Percentiles rank a stretch among this genome's conserved stretches.
Conservation (phyloP, 1,140 invertebrate species). For the Drosophila yakuba region DNA sequence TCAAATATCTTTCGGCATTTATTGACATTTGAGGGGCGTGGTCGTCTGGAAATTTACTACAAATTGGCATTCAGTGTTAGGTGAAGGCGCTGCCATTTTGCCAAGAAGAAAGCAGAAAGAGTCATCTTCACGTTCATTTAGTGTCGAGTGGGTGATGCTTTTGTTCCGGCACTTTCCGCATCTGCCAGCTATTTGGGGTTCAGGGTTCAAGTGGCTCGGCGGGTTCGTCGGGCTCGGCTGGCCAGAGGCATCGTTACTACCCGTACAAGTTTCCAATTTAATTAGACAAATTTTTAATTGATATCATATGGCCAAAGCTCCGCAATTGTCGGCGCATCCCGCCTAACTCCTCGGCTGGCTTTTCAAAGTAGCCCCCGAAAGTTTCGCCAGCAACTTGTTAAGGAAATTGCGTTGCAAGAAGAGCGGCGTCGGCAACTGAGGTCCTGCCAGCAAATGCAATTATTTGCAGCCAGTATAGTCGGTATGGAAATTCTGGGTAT, state of each 20-base stretch:
- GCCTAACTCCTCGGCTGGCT: slow-evolving; percentile 11
- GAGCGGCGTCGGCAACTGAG: slow-evolving; percentile 4
- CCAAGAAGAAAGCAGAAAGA: slow-evolving; percentile 5
- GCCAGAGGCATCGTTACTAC: slow-evolving; percentile 65
- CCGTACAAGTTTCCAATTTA: slow-evolving; percentile 75
- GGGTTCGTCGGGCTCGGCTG: slow-evolving; percentile 40
- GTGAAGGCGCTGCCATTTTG: slow-evolving; percentile 11
- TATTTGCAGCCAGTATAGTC: slow-evolving; percentile 43
- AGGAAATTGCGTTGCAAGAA: slow-evolving; percentile 49
- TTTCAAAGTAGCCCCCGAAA: slow-evolving; percentile 57
- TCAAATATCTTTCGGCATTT: slow-evolving; percentile 73
- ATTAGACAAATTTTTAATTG: slow-evolving; percentile 84
- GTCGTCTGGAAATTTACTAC: slow-evolving; percentile 74
- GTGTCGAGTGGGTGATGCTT: slow-evolving; percentile 59
- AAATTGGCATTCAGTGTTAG: slow-evolving; percentile 68
- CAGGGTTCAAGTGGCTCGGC: slow-evolving; percentile 69
- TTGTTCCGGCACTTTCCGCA: slow-evolving; percentile 24
- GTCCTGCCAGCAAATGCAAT: slow-evolving; percentile 54
- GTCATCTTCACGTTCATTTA: slow-evolving; percentile 64
- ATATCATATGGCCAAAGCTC: slow-evolving; percentile 77
- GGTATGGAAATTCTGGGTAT: background rate
- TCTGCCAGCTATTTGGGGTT: slow-evolving; percentile 12
- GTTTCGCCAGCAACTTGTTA: slow-evolving; percentile 66
- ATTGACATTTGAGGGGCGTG: slow-evolving; percentile 78
- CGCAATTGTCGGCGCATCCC: slow-evolving; percentile 38